Evolutionary conservation across 2,113 vertebrate species (phyloP), one percentile per base, ranked within the genome.

Genomic region (Scolopax mira): DNA sequence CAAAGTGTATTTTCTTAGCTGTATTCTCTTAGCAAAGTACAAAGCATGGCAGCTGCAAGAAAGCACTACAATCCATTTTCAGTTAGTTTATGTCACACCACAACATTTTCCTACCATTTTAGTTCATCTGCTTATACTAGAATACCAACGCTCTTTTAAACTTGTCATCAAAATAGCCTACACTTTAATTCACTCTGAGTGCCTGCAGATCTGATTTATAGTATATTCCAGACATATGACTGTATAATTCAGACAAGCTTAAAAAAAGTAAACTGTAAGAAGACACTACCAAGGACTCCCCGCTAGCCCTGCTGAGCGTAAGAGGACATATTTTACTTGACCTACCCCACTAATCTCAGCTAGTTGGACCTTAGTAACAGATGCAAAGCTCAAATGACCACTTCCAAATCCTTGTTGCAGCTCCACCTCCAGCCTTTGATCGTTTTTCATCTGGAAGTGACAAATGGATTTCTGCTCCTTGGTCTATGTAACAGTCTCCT

Each of bases 331-430:
- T 83, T 94, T 95, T 74, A 86, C 41, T 80, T 95, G 88, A 96
- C 82, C 92, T 88, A 74, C 72, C 18, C 79, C 25, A 86, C 88
- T 81, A 88, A 94, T 91, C 75, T 86, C 88, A 74, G 82, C 61
- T 93, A 77, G n/a, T 1, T 74, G 46, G 82, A 5, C 88, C 33
- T 88, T 67, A 74, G 88, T 51, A 92, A 58, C 88, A 96, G 85
- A 94, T 90, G 62, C 54, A 90, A 88, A 96, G 74, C 48, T 94
- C 95, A 94, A 88, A 95, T 80, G 35, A 93, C 81, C 30, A 74
- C 79, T 74, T 95, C 13, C 54, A 94, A 87, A 83, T 71, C 60
- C 74, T 91, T 51, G 44, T 2, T 77, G 42, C 42, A 74, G 75
- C n/a, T 88, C 75, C 79, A 94, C 67, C 57, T 73, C 85, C 75